phyloP scores from a whole-genome alignment of 2,888 invertebrate genomes.

The Lycophotia porphyrea region DNA sequence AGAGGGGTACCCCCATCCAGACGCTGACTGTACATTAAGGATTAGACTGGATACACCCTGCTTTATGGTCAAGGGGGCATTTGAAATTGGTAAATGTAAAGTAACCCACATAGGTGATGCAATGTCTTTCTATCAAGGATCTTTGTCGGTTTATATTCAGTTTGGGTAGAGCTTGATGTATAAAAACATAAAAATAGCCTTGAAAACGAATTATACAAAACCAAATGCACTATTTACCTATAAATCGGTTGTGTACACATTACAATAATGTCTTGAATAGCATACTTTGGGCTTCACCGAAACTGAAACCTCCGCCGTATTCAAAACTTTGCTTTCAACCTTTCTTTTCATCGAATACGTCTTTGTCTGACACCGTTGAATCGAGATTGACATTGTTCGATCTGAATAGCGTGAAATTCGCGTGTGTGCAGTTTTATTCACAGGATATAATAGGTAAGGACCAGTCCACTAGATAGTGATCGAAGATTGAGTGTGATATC shows the following conservation, averaged over 20 bases:
- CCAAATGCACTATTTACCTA: background rate
- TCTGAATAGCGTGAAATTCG: slow-evolving; percentile 41
- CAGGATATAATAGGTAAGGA: background rate
- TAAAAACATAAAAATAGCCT: background rate
- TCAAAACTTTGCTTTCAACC: slow-evolving; percentile 19
- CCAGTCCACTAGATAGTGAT: background rate
- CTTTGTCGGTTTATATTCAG: background rate
- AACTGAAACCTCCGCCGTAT: slow-evolving; percentile 31
- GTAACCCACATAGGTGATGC: no score
- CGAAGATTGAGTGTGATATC: background rate
- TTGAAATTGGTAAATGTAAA: background rate
- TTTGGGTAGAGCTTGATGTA: no score
- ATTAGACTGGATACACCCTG: background rate
- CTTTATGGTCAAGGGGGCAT: background rate
- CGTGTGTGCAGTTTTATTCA: slow-evolving; percentile 24
- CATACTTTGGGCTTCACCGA: background rate
- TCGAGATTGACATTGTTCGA: slow-evolving; percentile 31
- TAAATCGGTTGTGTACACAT: slow-evolving; percentile 3
- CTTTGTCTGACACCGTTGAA: slow-evolving; percentile 33
- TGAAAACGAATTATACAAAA: background rate
- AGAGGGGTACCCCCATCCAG: no score
- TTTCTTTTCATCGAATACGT: slow-evolving; percentile 23
- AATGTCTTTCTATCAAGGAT: background rate
- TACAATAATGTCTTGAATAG: slow-evolving; percentile 8
- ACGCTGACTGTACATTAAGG: no score